Percentiles rank a stretch among this genome's conserved stretches.
Conservation (phyloP, 2,797 vertebrate species). For the Myiothlypis coronata region DNA sequence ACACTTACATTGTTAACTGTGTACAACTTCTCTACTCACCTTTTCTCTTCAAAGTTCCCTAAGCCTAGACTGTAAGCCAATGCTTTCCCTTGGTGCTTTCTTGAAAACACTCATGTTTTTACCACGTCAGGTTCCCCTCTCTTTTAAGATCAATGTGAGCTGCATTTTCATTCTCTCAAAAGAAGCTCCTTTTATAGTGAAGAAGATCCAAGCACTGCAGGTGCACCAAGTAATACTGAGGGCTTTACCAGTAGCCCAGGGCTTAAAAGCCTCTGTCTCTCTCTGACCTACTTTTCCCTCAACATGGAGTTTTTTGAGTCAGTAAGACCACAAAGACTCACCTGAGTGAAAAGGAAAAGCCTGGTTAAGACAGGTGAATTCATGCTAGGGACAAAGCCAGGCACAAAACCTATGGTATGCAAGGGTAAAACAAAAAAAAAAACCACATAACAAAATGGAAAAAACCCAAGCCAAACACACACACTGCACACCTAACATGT, state of each 20-base stretch:
- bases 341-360: neutral
- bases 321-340: neutral
- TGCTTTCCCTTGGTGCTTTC: neutral
- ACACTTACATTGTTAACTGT: neutral
- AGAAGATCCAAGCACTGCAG: neutral
- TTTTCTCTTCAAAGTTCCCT: neutral
- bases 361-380: neutral
- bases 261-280: neutral
- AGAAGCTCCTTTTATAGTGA: neutral
- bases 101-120: neutral
- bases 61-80: neutral
- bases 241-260: neutral
- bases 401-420: neutral
- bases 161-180: neutral
- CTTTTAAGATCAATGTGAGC: neutral
- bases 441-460: no score
- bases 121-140: neutral
- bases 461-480: neutral
- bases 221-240: neutral
- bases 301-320: neutral
- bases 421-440: rapidly evolving
- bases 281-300: conserved; percentile 3
- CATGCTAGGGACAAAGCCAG: neutral
- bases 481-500: rapidly evolving
- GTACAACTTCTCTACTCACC: neutral